phyloP scores from a whole-genome alignment of 2,797 vertebrate species.

The Poecilia velifera region DNA sequence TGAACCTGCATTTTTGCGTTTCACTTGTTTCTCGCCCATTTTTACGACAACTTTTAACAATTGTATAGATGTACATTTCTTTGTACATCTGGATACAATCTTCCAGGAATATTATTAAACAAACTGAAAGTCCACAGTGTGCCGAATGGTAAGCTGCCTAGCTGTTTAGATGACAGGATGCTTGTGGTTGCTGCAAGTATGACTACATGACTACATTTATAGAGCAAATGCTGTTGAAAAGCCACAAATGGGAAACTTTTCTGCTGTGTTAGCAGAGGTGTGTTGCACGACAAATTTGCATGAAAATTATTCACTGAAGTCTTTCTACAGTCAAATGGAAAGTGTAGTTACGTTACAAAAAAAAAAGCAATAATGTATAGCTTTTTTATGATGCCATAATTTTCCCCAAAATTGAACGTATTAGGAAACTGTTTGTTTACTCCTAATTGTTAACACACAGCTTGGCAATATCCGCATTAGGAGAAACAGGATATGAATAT shows the following conservation, averaged over 20 bases:
- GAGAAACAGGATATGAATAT: slow-evolving; percentile 4
- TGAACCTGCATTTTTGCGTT: background rate
- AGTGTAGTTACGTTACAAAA: background rate
- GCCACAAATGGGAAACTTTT: background rate
- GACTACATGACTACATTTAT: background rate
- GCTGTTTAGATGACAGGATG: background rate
- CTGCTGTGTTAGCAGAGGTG: background rate
- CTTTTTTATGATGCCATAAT: background rate
- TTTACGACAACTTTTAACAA: background rate
- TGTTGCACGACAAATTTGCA: background rate
- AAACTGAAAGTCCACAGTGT: background rate
- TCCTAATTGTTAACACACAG: background rate
- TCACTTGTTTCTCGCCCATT: background rate
- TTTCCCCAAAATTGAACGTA: background rate
- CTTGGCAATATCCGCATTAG: slow-evolving; percentile 5
- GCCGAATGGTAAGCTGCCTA: background rate
- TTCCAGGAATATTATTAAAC: background rate
- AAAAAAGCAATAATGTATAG: background rate
- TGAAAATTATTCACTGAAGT: background rate
- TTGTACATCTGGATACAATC: background rate
- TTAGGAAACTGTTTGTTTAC: background rate
- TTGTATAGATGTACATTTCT: background rate
- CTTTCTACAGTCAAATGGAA: background rate
- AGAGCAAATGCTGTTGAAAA: background rate
- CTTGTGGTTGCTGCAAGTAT: background rate